Evolutionary conservation across 1,140 invertebrate species (phyloP).

Genomic region (Drosophila azteca): DNA sequence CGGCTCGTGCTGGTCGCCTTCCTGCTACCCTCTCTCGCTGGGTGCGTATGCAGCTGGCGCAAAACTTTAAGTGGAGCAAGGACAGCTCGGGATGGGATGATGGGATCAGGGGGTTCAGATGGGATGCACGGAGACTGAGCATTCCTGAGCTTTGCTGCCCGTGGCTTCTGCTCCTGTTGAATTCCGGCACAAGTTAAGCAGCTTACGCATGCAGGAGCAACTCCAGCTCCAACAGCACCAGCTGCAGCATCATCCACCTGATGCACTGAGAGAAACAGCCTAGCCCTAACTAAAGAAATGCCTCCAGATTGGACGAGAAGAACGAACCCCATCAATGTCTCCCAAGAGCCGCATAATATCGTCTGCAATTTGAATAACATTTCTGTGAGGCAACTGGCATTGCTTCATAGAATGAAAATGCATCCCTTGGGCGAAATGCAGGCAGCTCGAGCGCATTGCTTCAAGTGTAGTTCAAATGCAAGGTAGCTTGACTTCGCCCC

Average conservation of each 20-base stretch:
- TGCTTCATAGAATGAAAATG: neutral
- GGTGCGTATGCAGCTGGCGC: slow-evolving; percentile 68
- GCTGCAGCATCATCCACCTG: slow-evolving; percentile 23
- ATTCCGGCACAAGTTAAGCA: slow-evolving; percentile 74
- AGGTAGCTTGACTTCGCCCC: slow-evolving; percentile 21
- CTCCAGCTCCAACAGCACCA: slow-evolving; percentile 10
- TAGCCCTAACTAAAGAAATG: too few relatives aligned
- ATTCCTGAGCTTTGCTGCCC: slow-evolving; percentile 61
- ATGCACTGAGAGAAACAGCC: slow-evolving; percentile 18
- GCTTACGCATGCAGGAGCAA: slow-evolving; percentile 64
- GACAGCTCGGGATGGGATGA: slow-evolving; percentile 36
- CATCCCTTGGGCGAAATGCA: too few relatives aligned
- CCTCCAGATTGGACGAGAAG: too few relatives aligned
- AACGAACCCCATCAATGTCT: neutral
- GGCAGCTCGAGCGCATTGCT: neutral
- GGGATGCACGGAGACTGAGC: slow-evolving; percentile 26
- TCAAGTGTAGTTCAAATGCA: slow-evolving; percentile 10
- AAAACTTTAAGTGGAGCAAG: slow-evolving; percentile 72
- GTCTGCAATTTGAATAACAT: neutral
- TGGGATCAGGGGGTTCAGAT: slow-evolving; percentile 13
- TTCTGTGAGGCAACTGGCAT: neutral
- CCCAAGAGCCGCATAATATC: neutral
- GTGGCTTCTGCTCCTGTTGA: slow-evolving; percentile 56
- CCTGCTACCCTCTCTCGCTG: slow-evolving; percentile 6
- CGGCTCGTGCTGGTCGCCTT: neutral